Percentiles rank a stretch among this genome's conserved stretches.
Conservation (phyloP, 1,140 invertebrate genomes). For the Nephila pilipes region DNA sequence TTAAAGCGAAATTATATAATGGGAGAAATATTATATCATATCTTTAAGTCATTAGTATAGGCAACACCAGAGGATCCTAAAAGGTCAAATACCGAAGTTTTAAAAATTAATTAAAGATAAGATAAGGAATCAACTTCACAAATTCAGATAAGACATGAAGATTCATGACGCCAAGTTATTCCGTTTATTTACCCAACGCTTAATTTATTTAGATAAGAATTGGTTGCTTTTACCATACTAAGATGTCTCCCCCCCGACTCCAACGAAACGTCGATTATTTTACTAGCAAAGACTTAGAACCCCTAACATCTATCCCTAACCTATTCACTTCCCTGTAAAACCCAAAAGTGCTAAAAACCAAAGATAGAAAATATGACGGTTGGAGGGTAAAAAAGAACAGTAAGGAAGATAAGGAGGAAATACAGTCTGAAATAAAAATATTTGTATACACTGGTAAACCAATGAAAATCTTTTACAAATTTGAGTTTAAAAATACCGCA, state of each 20-base stretch:
- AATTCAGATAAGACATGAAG: not conserved
- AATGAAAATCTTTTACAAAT: slow-evolving; percentile 36
- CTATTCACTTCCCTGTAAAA: not conserved
- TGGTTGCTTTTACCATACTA: slow-evolving; percentile 44
- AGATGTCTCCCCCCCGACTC: not conserved
- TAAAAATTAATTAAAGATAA: not conserved
- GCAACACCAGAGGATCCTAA: no score
- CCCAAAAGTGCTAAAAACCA: not conserved
- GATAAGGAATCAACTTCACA: not conserved
- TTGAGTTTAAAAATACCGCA: not conserved
- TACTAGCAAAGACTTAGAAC: slow-evolving; percentile 33
- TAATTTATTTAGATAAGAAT: slow-evolving; percentile 53
- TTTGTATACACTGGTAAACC: slow-evolving; percentile 1
- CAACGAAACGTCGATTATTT: not conserved
- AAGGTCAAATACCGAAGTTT: no score
- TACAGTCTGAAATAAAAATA: slow-evolving; percentile 38
- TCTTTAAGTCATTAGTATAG: no score
- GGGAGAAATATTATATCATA: no score
- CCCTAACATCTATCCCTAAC: slow-evolving; percentile 1
- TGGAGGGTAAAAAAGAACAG: not conserved
- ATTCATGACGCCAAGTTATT: not conserved
- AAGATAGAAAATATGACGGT: slow-evolving; percentile 45
- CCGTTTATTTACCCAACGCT: not conserved
- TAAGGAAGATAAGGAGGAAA: slow-evolving; percentile 7
- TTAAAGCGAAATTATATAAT: no score